A percentile compares a stretch with the other conserved stretches of the same genome.
Conservation (phyloP, 2,797 vertebrate genomes). For the Pyrocephalus nanus region DNA sequence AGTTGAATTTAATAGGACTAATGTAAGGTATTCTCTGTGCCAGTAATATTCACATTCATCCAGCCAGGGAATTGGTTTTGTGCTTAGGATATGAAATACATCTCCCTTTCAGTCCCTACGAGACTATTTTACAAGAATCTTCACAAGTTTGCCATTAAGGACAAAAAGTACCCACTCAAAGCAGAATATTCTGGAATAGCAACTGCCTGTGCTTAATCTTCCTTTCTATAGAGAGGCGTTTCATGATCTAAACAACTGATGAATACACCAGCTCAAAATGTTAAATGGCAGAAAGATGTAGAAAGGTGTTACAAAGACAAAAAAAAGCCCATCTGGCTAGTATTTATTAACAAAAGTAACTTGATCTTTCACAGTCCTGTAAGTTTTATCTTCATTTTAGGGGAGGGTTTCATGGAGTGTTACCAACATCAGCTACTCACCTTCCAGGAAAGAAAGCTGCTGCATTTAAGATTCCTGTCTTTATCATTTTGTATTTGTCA, state of each 20-base stretch:
- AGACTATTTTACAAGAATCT: conserved; percentile 72
- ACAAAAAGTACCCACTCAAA: conserved; percentile 54
- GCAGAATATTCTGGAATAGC: conserved; percentile 64
- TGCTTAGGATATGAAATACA: conserved; percentile 71
- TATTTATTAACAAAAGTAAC: neutral
- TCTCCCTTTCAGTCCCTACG: conserved; percentile 60
- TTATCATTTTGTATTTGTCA: neutral
- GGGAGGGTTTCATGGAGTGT: neutral
- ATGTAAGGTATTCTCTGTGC: conserved; percentile 56
- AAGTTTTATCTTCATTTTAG: neutral
- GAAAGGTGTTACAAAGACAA: neutral
- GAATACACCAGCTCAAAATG: conserved; percentile 17
- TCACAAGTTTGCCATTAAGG: conserved; percentile 67
- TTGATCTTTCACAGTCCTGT: neutral
- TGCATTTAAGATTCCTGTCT: neutral
- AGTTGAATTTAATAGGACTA: conserved; percentile 72
- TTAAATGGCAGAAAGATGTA: conserved; percentile 6
- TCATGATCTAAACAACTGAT: conserved; percentile 44
- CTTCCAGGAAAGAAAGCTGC: neutral
- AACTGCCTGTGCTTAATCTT: conserved; percentile 48
- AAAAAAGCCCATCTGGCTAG: neutral
- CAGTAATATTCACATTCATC: conserved; percentile 77
- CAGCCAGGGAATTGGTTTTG: conserved; percentile 73
- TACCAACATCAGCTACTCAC: neutral
- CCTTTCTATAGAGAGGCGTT: conserved; percentile 45